A percentile compares a stretch with the other conserved stretches of the same genome.
Evolutionary conservation across 1,140 invertebrate species (phyloP).

Genomic region (Ceratosolen solmsi): DNA sequence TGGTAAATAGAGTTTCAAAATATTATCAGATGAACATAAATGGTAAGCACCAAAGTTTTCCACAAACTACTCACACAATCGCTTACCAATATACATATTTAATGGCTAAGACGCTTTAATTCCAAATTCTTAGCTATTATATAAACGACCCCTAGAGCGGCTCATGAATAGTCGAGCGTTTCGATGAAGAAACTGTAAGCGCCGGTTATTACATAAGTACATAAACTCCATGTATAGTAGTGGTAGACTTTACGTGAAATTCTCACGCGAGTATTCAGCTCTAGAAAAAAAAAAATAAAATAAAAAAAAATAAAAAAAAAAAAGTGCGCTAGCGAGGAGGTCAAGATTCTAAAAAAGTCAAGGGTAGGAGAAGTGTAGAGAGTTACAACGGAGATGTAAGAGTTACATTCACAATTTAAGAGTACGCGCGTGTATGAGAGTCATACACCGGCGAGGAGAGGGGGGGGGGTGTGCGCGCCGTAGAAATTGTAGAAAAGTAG

Average conservation of each 20-base stretch:
- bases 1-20: not conserved
- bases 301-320: no score
- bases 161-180: slow-evolving; percentile 18
- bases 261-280: no score
- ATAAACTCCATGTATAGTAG: not conserved
- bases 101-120: not conserved
- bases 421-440: no score
- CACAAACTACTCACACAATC: not conserved
- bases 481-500: not conserved
- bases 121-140: not conserved
- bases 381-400: not conserved
- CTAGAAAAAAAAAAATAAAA: no score
- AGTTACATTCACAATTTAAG: slow-evolving; percentile 28
- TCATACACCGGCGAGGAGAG: no score
- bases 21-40: not conserved
- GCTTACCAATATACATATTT: not conserved
- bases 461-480: no score
- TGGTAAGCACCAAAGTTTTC: not conserved
- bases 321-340: slow-evolving; percentile 14
- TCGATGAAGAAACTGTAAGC: not conserved
- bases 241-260: not conserved
- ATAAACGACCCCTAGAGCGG: not conserved
- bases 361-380: not conserved
- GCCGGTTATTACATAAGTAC: not conserved
- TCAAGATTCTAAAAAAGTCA: slow-evolving; percentile 29